phyloP scores from a whole-genome alignment of 1,140 invertebrate species.

The Rhysida immarginata region DNA sequence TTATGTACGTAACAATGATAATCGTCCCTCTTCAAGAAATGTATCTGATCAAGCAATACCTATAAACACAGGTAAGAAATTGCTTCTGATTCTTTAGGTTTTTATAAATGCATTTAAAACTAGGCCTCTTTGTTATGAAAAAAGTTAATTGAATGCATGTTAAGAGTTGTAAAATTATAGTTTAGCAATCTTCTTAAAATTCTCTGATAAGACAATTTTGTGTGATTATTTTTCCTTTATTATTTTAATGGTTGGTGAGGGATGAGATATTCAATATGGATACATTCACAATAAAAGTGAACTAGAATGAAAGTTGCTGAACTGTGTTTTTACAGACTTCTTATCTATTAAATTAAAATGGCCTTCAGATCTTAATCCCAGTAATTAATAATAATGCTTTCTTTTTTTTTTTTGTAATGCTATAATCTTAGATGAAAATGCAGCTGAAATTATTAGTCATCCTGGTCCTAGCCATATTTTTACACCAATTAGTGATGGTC shows the following conservation, averaged over 20 bases:
- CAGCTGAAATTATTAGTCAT: not conserved
- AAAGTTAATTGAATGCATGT: not conserved
- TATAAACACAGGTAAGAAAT: not conserved
- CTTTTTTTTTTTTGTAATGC: not conserved
- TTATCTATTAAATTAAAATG: not conserved
- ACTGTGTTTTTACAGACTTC: not conserved
- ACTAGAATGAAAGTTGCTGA: too few relatives aligned
- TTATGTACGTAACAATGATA: not conserved
- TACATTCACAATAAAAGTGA: too few relatives aligned
- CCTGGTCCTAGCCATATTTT: conserved; percentile 5
- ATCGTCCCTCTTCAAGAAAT: not conserved
- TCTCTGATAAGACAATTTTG: too few relatives aligned
- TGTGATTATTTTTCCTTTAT: too few relatives aligned
- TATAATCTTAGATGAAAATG: not conserved
- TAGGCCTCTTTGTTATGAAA: not conserved
- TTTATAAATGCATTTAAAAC: not conserved
- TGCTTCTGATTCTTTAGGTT: not conserved
- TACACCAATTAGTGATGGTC: conserved; percentile 30
- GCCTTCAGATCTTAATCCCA: not conserved
- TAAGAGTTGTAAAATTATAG: not conserved
- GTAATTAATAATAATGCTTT: not conserved
- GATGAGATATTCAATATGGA: too few relatives aligned
- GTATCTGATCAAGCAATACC: not conserved
- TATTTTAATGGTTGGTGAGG: too few relatives aligned
- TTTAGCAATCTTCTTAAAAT: not conserved